Evolutionary conservation across 2,797 vertebrate genomes (phyloP).

Genomic region (Scyliorhinus canicula): DNA sequence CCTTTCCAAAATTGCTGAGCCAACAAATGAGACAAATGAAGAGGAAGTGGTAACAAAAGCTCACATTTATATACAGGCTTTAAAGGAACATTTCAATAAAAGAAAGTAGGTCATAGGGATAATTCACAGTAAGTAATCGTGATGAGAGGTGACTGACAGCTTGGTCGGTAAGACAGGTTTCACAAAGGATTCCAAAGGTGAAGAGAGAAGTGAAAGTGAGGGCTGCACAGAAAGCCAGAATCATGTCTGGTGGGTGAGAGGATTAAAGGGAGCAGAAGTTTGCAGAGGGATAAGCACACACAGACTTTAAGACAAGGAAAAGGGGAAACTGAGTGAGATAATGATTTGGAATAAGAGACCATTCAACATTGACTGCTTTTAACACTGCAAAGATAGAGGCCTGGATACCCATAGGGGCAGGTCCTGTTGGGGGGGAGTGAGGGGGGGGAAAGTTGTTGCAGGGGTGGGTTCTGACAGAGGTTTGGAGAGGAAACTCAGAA

Average conservation of each 20-base stretch:
- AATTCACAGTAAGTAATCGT: no score
- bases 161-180: not conserved
- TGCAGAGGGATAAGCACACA: not conserved
- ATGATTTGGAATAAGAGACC: not conserved
- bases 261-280: not conserved
- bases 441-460: not conserved
- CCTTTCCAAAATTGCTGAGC: not conserved
- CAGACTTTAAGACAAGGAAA: not conserved
- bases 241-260: not conserved
- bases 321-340: not conserved
- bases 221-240: not conserved
- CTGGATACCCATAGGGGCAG: no score
- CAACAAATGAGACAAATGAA: not conserved
- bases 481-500: no score
- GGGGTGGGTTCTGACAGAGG: no score
- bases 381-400: no score
- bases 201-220: not conserved
- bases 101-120: no score
- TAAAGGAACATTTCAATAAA: not conserved
- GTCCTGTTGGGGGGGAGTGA: not conserved
- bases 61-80: not conserved
- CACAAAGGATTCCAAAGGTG: not conserved
- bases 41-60: not conserved
- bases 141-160: no score
- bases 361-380: no score